Evolutionary conservation across 2,797 vertebrate species (phyloP), one percentile per base, ranked within the genome.

Genomic region (Gambelia wislizenii): DNA sequence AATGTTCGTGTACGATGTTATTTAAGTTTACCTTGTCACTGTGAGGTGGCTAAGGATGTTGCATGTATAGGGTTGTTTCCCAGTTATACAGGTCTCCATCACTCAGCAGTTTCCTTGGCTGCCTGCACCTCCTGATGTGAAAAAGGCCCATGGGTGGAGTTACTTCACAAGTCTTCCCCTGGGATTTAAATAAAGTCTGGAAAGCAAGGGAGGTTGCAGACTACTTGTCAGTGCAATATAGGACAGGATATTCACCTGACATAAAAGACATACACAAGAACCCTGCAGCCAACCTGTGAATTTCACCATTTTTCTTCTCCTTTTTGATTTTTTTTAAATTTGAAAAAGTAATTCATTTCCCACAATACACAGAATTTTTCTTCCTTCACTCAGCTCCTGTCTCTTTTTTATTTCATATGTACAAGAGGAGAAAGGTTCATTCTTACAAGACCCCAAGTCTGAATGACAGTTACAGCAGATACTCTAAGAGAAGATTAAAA

Each of bases 401-500:
- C 25, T 77, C 59, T 87, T 69, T 36, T 0, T 69, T 39, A 18
- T 79, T 67, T 25, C 49, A 47, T 27, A 67, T 49, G 14, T 79
- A 12, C 13, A 70, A 13, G 25, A 27, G 20, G 25, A 85, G 49
- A 83, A 30, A 49, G 33, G 36, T 76, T 85, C 39, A 44, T 76
- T 59, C 27, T 61, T 59, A 76, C 39, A 61, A 20, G 13, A 44
- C 27, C 27, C 54, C 16, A 33, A 47, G 72, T 33, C 33, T 49
- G 36, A 49, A 80, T 56, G 47, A 69, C 47, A 72, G 61, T 30
- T 13, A 16, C 64, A 87, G 64, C 36, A 77, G 76, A 61, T 80
- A 42, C 56, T 69, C 76, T 85, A 22, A 47, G 59, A 54, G 22
- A 86, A 64, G 22, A 91, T 18, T 87, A 87, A 39, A 86, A 91